A percentile compares a stretch with the other conserved stretches of the same genome.
These are phyloP conservation scores for Lacanobia oleracea DNA, from an alignment of 2,888 invertebrate genomes.

Conservation along the genomic window DNA sequence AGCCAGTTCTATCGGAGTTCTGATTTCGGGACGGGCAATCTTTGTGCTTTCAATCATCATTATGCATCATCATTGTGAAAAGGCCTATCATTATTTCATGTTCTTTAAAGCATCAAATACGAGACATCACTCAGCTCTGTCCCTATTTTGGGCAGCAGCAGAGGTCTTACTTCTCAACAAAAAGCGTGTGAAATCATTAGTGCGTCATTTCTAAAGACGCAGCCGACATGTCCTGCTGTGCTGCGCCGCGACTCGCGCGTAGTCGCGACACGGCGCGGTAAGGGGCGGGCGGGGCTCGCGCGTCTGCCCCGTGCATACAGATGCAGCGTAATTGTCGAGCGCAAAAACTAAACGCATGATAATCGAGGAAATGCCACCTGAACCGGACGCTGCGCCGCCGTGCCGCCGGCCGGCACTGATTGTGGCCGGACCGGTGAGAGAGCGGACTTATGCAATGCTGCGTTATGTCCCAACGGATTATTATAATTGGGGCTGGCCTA, in stretches of 20 bases:
- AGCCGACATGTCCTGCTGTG: constrained; percentile 52
- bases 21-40: not conserved
- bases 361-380: constrained; percentile 84
- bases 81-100: not conserved
- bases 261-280: constrained; percentile 16
- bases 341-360: constrained; percentile 86
- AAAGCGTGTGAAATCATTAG: constrained; percentile 42
- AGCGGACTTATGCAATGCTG: constrained; percentile 52
- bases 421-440: constrained; percentile 54
- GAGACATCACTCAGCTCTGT: not conserved
- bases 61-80: too few species aligned
- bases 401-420: constrained; percentile 54
- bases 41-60: too few species aligned
- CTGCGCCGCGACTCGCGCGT: constrained; percentile 65
- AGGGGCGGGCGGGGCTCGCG: constrained; percentile 60
- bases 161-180: constrained; percentile 1
- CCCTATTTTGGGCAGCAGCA: not conserved
- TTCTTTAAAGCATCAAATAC: not conserved
- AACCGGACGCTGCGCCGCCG: constrained; percentile 54
- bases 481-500: constrained; percentile 56
- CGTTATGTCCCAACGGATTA: constrained; percentile 44
- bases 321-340: constrained; percentile 84
- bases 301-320: constrained; percentile 84
- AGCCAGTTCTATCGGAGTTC: not conserved
- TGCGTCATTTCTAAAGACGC: constrained; percentile 29